Evolutionary conservation across 92 coral and sea anemone genomes (phyloP), one percentile per base, ranked within the genome.

Genomic region (Porites divaricata): DNA sequence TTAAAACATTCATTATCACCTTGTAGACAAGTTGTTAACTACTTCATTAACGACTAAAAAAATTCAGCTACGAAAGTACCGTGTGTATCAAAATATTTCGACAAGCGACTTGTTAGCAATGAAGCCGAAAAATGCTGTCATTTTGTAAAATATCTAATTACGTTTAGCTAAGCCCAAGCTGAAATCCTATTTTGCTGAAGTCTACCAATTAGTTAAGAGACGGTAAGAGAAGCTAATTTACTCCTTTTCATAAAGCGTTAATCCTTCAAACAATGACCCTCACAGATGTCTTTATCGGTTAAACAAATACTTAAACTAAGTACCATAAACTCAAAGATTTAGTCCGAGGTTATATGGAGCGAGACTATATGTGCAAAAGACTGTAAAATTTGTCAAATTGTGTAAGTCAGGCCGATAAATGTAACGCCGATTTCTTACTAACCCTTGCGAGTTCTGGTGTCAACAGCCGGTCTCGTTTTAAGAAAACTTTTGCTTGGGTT

Each of bases 211-310:
- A 21, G 53, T 66, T 65, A 65, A 50, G 52, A 79, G 83, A 79
- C 83, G 52, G 74, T 67, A 25, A 28, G 51, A 19, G 52, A 15
- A 48, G 59, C 70, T 63, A 22, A 48, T 72, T 82, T 62, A 21
- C 61, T 73, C 66, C 62, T 21, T 81, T 82, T 49, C 49, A 23
- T n/a, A 72, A 82, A 63, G 72, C 79, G 78, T 50, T 72, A 82
- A 82, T 61, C 64, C 86, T 8, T 11, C 6, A 20, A 45, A 48
- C 61, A 82, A 63, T 45, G 50, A 25, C 23, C 23, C 65, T 26
- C 65, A 25, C 84, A 67, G 75, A 79, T 67, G 84, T 59, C 26
- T 63, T 35, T 22, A 72, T 72, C 72, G 49, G 79, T 48, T 35
- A 72, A 72, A 62, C 79, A 82, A 82, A 72, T 52, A 82, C 79